Base-by-base conservation (phyloP, 1,140 invertebrate genomes). In the Trachymyrmex cornetzi region DNA sequence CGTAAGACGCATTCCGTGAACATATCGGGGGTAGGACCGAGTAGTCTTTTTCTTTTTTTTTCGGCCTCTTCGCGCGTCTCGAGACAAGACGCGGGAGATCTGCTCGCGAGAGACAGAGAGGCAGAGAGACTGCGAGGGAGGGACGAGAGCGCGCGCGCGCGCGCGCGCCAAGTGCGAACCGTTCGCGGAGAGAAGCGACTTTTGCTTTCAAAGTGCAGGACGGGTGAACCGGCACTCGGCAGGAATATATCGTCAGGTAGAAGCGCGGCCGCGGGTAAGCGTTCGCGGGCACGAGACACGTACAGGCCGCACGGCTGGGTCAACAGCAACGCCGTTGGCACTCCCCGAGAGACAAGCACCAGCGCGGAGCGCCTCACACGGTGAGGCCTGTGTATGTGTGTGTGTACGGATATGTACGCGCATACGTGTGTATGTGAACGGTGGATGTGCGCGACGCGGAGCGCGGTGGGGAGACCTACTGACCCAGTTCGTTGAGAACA, bases 271-370 rank as follows among this genome's bases (percentile, higher is more conserved):
- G 72, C 75, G 74, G 24, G 67, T 88, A 90, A 90, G 89, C 86
- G 88, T 61, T 69, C 80, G 75, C 57, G 87, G 22, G 85, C 89
- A 84, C 79, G 81, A 86, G 86, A 81, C 77, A 88, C 90, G 85
- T 86, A 87, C 86, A 89, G 89, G 86, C 92, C 53, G 71, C 53
- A 53, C 93, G 92, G 94, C 93, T 94, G 93, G 94, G 94, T 95
- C 94, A 95, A 95, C 94, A 94, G 93, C 91, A 95, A 94, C 93
- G 93, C 94, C 91, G 94, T 95, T 95, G 94, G 93, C 94, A 94
- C 94, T 95, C 94, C 94, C 94, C 92, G 91, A 89, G 91, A 57
- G 80, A 69, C 66, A 69, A 69, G 82, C 53, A 80, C 91, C 91
- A 88, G 81, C 30, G 30, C 30, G 30, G 0, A 34, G 30, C 88